These are phyloP conservation scores for Arenaria interpres DNA, from an alignment of 2,113 vertebrate species.

Conservation along the genomic window DNA sequence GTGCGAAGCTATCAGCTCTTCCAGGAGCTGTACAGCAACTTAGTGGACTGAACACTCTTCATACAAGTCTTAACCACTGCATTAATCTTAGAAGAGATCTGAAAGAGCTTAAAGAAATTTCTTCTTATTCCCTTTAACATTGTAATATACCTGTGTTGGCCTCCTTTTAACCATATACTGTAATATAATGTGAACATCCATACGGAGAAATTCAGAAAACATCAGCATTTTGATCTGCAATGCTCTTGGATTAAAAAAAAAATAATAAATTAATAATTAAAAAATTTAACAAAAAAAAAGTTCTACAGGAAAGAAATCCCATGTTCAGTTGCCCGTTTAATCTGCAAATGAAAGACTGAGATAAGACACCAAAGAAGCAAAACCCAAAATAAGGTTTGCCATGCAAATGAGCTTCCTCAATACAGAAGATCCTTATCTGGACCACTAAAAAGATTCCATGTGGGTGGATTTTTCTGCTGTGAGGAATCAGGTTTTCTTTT, in stretches of 20 bases:
- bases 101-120: background rate
- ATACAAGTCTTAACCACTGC: background rate
- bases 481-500: background rate
- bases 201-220: background rate
- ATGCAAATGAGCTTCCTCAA: constrained; percentile 41
- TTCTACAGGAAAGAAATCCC: background rate
- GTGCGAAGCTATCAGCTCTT: background rate
- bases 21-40: background rate
- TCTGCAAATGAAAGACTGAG: constrained; percentile 29
- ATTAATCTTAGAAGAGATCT: background rate
- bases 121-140: background rate
- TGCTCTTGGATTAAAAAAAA: background rate
- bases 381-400: constrained; percentile 21
- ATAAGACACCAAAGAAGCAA: background rate
- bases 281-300: background rate
- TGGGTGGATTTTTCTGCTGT: background rate
- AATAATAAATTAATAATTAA: background rate
- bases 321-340: constrained; percentile 3
- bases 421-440: background rate
- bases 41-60: background rate
- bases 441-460: background rate
- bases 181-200: background rate
- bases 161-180: background rate
- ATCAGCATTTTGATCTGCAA: background rate
- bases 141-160: background rate